phyloP scores from a whole-genome alignment of 2,113 vertebrate genomes.

The Isichthys henryi region DNA sequence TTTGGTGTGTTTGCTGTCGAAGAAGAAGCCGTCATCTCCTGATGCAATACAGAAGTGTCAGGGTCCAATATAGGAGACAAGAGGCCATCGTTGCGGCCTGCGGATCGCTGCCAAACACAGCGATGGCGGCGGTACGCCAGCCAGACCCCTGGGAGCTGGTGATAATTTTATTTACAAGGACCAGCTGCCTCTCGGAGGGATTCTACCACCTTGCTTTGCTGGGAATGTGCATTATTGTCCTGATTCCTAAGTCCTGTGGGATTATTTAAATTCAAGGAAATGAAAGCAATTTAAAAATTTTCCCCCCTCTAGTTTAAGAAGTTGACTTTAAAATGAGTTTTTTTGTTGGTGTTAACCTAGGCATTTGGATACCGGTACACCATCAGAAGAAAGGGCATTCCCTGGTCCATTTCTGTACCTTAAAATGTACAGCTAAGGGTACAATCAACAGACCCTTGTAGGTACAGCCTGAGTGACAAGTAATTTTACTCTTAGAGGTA shows the following conservation, averaged over 20 bases:
- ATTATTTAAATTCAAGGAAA: slow-evolving; percentile 19
- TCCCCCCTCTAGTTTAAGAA: neutral
- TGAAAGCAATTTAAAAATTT: neutral
- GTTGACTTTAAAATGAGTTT: neutral
- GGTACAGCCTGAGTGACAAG: neutral
- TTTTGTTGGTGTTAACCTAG: neutral
- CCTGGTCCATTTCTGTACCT: neutral
- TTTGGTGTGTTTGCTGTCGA: neutral
- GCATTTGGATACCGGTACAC: neutral
- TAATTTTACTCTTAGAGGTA: neutral
- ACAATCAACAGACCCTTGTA: neutral
- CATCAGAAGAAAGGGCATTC: neutral
- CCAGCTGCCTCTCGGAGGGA: neutral
- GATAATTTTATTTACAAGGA: neutral
- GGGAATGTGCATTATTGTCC: neutral
- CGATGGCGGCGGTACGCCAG: neutral
- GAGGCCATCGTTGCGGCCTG: neutral
- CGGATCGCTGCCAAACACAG: neutral
- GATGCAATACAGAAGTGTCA: neutral
- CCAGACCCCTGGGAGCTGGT: neutral
- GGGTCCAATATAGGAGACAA: neutral
- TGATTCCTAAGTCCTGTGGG: slow-evolving; percentile 5
- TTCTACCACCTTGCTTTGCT: neutral
- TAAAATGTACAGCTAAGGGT: neutral
- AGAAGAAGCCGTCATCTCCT: neutral